Evolutionary conservation across 2,797 vertebrate species (phyloP), one percentile per base, ranked within the genome.

Genomic region (Manis crassicaudata): DNA sequence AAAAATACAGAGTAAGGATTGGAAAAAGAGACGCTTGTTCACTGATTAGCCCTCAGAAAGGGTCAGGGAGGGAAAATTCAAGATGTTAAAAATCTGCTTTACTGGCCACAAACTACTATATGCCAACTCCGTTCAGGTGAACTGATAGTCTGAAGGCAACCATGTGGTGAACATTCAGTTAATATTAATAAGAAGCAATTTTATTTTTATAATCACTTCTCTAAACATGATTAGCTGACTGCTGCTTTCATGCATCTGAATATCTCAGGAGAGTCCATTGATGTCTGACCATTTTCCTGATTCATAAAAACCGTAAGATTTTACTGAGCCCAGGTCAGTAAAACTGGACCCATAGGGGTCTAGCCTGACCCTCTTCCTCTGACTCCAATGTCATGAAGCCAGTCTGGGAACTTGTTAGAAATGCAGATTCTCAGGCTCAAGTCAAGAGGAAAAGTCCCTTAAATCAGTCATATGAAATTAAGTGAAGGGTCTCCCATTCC

Each of bases 131-230:
- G 3, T 76, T 77, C 60, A 29, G 20, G 10, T 37, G 60, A 90
- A 25, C 80, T 56, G 2, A 81, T 40, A 50, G 60, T 62, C 58
- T 92, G 87, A 94, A 16, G 25, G 16, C 52, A 80, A 46, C 25
- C 25, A 62, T 75, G 58, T 14, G 1, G n/a, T 58, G 37, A 82
- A 72, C 32, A 17, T 12, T 88, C 27, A 91, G 29, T 79, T 56
- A 6, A 87, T 62, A 76, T 58, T 85, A 84, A 73, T 25, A 80
- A 75, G 43, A 93, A 52, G 46, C 21, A 88, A 87, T 58, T 95
- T 92, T 68, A 54, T 76, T 85, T 85, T 88, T 92, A 65, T 90
- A 95, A 82, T 77, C n/a, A 70, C 25, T 29, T 20, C n/a, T 73
- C 46, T 60, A 67, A 54, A 75, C 1, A 1, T 52, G 20, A 88